phyloP scores from a whole-genome alignment of 2,888 invertebrate genomes.

The Crepidodera aurea region DNA sequence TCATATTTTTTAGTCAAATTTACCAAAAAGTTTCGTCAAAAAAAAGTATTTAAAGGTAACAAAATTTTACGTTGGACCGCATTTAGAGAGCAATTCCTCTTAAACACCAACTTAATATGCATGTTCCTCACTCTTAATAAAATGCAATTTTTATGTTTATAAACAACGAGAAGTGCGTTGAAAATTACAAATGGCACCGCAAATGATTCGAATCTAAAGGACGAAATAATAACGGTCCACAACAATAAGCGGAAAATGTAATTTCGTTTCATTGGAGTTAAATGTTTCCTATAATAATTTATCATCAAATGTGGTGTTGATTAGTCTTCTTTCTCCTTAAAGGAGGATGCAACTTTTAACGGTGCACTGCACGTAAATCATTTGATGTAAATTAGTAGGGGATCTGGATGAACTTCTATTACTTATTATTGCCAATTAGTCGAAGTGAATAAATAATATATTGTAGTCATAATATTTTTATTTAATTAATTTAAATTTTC shows the following conservation, averaged over 20 bases:
- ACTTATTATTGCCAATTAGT: too few species aligned
- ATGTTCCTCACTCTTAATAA: constrained; percentile 7
- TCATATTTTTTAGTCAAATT: too few species aligned
- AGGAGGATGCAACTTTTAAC: constrained; percentile 31
- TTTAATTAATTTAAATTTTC: too few species aligned
- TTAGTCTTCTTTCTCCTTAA: constrained; percentile 38
- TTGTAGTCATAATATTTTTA: too few species aligned
- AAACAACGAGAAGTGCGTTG: constrained; percentile 28
- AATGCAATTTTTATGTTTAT: constrained; percentile 24
- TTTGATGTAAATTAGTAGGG: constrained; percentile 1
- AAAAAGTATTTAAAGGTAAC: too few species aligned
- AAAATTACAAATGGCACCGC: constrained; percentile 23
- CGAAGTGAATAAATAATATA: too few species aligned
- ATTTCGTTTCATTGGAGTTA: constrained; percentile 45
- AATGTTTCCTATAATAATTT: constrained; percentile 46
- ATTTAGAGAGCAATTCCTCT: not conserved
- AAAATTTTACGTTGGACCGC: too few species aligned
- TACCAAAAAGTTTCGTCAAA: too few species aligned
- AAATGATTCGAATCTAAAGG: constrained; percentile 32
- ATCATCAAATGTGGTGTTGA: constrained; percentile 42
- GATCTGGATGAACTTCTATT: not conserved
- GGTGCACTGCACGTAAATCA: constrained; percentile 6
- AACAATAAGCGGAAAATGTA: constrained; percentile 46
- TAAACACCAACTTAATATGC: constrained; percentile 14
- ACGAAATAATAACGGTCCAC: constrained; percentile 40